These are phyloP conservation scores for Prenolepis imparis DNA, from an alignment of 2,888 invertebrate genomes.

Conservation along the genomic window DNA sequence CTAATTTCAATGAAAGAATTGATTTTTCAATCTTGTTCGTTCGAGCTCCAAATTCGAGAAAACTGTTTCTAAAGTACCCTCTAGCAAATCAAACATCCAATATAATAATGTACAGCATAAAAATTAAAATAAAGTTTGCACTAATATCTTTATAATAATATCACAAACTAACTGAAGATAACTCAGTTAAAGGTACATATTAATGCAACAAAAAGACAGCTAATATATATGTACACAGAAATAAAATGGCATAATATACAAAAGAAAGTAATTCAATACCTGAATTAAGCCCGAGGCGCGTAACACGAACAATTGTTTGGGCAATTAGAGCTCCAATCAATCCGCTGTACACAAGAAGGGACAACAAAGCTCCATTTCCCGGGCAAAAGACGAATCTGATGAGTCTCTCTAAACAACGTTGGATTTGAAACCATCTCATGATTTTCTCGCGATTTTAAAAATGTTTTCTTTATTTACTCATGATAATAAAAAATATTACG, in stretches of 20 bases:
- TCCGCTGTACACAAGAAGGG: constrained; percentile 42
- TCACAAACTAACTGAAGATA: not conserved
- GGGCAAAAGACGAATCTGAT: constrained; percentile 36
- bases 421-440: not conserved
- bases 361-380: constrained; percentile 50
- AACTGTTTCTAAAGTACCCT: not conserved
- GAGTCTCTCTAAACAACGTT: constrained; percentile 21
- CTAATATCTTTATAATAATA: constrained; percentile 2
- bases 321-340: constrained; percentile 37
- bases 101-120: not conserved
- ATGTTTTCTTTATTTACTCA: not conserved
- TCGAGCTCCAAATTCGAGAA: not conserved
- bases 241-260: not conserved
- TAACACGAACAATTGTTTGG: not conserved
- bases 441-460: not conserved
- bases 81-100: not conserved
- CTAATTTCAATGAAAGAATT: not conserved
- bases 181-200: not conserved
- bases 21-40: not conserved
- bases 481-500: constrained; percentile 21
- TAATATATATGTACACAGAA: not conserved
- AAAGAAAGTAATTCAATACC: constrained; percentile 40
- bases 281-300: constrained; percentile 13
- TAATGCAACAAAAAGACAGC: not conserved
- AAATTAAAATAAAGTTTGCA: not conserved